Evolutionary conservation across 2,888 invertebrate genomes (phyloP).

Genomic region (Platynereis dumerilii): DNA sequence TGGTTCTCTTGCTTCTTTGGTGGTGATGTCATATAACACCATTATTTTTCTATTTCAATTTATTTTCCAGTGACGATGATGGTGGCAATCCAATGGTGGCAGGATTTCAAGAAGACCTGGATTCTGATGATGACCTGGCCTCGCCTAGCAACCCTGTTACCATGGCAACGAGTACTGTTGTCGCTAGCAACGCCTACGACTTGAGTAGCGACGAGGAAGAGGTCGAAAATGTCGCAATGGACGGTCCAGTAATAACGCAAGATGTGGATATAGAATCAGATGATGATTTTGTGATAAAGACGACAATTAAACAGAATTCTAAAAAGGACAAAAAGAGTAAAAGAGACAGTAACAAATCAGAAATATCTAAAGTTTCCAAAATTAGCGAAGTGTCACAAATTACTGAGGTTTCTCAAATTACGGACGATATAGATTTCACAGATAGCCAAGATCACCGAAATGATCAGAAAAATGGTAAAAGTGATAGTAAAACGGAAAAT

Average conservation of each 20-base stretch:
- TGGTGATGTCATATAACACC: neutral
- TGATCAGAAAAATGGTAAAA: too few relatives aligned
- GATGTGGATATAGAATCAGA: conserved; percentile 13
- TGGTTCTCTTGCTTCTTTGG: too few relatives aligned
- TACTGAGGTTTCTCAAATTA: too few relatives aligned
- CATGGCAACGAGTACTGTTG: conserved; percentile 35
- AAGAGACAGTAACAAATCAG: too few relatives aligned
- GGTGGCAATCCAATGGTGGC: conserved; percentile 68
- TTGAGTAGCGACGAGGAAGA: conserved; percentile 26
- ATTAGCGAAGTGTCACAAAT: too few relatives aligned
- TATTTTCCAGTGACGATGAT: conserved; percentile 47
- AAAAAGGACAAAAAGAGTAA: neutral
- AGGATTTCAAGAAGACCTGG: conserved; percentile 83
- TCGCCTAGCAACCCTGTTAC: neutral
- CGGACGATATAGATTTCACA: too few relatives aligned
- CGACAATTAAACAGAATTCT: neutral
- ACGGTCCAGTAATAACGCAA: conserved; percentile 12
- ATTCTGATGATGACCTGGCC: conserved; percentile 69
- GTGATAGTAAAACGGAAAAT: too few relatives aligned
- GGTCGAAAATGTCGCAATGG: neutral
- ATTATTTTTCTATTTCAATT: neutral
- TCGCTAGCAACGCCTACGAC: conserved; percentile 17
- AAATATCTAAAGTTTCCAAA: too few relatives aligned
- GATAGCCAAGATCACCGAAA: too few relatives aligned
- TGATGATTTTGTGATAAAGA: neutral